A percentile compares a stretch with the other conserved stretches of the same genome.
These are phyloP conservation scores for Manacus vitellinus DNA, from an alignment of 2,113 vertebrate genomes.

Conservation along the genomic window DNA sequence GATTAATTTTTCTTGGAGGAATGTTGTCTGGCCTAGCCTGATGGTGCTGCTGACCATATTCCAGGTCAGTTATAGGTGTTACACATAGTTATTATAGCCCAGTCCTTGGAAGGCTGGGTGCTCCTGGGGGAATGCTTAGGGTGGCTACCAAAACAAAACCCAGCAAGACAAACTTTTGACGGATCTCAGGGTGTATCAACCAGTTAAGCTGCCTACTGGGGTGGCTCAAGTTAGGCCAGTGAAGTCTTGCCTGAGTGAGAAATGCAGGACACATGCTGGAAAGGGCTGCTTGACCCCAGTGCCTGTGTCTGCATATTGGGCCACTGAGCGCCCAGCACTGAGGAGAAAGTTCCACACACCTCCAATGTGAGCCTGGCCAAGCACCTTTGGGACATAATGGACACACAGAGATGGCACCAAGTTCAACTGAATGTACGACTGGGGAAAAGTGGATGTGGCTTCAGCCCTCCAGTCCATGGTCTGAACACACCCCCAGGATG, in stretches of 20 bases:
- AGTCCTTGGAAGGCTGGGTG: not conserved
- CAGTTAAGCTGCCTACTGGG: not conserved
- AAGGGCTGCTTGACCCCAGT: not conserved
- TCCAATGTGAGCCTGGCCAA: not conserved
- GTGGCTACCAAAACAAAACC: not conserved
- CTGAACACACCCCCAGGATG: rapidly evolving
- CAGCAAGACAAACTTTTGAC: not conserved
- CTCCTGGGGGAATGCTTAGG: not conserved
- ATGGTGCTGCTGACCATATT: not conserved
- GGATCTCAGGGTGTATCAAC: not conserved
- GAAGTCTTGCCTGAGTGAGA: not conserved
- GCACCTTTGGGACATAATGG: not conserved
- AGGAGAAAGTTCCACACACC: not conserved
- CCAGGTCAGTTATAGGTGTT: not conserved
- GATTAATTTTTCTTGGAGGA: not conserved
- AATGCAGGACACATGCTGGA: not conserved
- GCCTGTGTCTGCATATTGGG: not conserved
- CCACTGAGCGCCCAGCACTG: not conserved
- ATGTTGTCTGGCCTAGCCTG: not conserved
- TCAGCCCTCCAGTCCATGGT: not conserved
- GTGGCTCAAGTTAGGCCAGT: not conserved
- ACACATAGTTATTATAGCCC: not conserved
- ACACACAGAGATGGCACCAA: not conserved
- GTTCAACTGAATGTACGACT: not conserved
- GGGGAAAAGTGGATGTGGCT: not conserved